Conservation (phyloP, 1,140 invertebrate genomes). For the Neodiprion fabricii region DNA sequence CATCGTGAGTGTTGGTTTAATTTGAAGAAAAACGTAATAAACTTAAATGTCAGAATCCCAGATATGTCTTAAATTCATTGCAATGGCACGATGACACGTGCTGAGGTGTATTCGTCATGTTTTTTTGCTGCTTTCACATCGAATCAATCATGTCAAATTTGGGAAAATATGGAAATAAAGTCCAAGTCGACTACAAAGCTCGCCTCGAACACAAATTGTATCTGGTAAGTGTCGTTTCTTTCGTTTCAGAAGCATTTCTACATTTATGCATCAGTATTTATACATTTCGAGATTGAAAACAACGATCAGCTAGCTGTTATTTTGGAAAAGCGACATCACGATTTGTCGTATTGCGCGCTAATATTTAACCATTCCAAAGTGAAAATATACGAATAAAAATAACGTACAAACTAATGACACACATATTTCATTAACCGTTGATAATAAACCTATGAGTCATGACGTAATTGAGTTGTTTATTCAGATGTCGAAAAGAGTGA, state of each 20-base stretch:
- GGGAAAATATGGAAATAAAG: constrained; percentile 50
- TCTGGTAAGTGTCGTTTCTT: constrained; percentile 57
- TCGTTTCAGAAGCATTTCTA: neutral
- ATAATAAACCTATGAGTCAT: too few relatives aligned
- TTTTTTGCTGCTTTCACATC: constrained; percentile 49
- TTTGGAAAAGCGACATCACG: too few relatives aligned
- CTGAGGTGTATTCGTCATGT: constrained; percentile 2
- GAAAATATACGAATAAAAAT: too few relatives aligned
- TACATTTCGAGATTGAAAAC: too few relatives aligned
- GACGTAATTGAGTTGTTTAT: too few relatives aligned
- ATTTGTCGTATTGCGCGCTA: too few relatives aligned
- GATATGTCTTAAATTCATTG: neutral
- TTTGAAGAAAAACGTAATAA: neutral
- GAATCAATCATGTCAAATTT: constrained; percentile 52
- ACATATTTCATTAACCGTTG: too few relatives aligned
- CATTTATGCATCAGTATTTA: too few relatives aligned
- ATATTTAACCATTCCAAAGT: too few relatives aligned
- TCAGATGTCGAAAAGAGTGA: too few relatives aligned
- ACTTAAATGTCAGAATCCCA: neutral
- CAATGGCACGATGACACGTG: constrained; percentile 2
- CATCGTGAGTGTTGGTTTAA: neutral
- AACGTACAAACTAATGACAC: too few relatives aligned
- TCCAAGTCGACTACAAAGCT: constrained; percentile 67
- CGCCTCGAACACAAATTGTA: constrained; percentile 75
- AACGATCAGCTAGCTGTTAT: too few relatives aligned